phyloP scores from a whole-genome alignment of 2,797 vertebrate species.

The Eulemur mongoz region DNA sequence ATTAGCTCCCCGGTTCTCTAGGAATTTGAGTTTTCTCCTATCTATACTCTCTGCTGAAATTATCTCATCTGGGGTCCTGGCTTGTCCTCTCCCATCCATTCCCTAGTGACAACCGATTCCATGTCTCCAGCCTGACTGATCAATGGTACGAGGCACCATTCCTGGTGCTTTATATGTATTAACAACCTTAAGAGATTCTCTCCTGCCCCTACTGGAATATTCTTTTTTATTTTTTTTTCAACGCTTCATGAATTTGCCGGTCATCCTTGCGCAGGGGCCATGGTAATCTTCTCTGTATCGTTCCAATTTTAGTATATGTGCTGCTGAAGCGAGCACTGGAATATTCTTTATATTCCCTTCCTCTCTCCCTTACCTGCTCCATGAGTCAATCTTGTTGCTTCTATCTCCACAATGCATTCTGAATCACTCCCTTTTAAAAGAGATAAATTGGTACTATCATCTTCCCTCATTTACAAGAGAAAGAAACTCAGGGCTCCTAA shows the following conservation, averaged over 20 bases:
- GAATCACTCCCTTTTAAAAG: background rate
- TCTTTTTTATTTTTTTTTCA: too few species aligned
- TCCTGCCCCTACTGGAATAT: too few species aligned
- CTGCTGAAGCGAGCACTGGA: background rate
- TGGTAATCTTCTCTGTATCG: too few species aligned
- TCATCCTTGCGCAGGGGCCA: too few species aligned
- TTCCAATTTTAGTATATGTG: too few species aligned
- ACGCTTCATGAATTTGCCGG: too few species aligned
- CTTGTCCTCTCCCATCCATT: background rate
- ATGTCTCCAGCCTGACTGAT: background rate
- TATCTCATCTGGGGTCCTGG: background rate
- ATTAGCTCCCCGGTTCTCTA: background rate
- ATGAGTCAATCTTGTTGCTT: background rate
- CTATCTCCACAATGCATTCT: background rate
- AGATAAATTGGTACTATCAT: too few species aligned
- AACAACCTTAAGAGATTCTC: background rate
- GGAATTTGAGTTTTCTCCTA: background rate
- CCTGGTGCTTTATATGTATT: background rate
- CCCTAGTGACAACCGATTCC: background rate
- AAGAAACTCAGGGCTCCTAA: too few species aligned
- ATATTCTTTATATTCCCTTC: background rate
- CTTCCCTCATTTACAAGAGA: too few species aligned
- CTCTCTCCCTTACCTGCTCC: background rate
- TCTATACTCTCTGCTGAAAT: background rate
- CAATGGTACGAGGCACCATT: background rate